These are phyloP conservation scores for Carapus acus DNA, from an alignment of 2,797 vertebrate genomes.

Conservation along the genomic window DNA sequence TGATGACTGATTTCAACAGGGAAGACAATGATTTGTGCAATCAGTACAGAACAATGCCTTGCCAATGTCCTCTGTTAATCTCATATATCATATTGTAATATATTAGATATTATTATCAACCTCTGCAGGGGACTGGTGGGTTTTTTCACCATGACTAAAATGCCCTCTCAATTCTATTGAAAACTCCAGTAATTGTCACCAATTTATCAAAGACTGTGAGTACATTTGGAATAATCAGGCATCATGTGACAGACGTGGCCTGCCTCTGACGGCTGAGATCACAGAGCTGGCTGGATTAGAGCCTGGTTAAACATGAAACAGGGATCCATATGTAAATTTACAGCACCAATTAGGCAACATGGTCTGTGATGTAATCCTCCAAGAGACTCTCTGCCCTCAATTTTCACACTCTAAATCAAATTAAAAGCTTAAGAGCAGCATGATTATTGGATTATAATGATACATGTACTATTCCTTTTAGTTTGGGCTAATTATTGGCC, in stretches of 20 bases:
- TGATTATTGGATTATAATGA: constrained; percentile 85
- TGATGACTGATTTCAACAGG: constrained; percentile 50
- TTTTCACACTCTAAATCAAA: constrained; percentile 91
- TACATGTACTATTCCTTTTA: constrained; percentile 79
- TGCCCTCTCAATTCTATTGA: constrained; percentile 65
- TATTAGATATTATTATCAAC: constrained; percentile 50
- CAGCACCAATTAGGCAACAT: constrained; percentile 76
- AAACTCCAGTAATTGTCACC: constrained; percentile 76
- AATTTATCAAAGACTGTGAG: constrained; percentile 70
- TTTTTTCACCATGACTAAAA: constrained; percentile 65
- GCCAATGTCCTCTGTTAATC: constrained; percentile 60
- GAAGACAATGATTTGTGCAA: constrained; percentile 32
- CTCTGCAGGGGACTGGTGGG: constrained; percentile 48
- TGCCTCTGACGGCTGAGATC: constrained; percentile 77
- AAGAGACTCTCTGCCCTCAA: constrained; percentile 83
- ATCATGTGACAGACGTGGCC: constrained; percentile 69
- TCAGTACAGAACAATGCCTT: constrained; percentile 52
- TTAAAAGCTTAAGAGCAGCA: constrained; percentile 89
- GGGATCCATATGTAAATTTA: constrained; percentile 91
- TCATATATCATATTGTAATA: constrained; percentile 46
- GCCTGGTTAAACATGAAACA: constrained; percentile 87
- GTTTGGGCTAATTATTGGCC: constrained; percentile 88
- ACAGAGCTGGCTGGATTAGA: constrained; percentile 84
- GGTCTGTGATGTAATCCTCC: constrained; percentile 79
- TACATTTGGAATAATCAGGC: constrained; percentile 74